Base-by-base conservation (phyloP, 2,113 vertebrate genomes). In the Anthoscopus minutus region DNA sequence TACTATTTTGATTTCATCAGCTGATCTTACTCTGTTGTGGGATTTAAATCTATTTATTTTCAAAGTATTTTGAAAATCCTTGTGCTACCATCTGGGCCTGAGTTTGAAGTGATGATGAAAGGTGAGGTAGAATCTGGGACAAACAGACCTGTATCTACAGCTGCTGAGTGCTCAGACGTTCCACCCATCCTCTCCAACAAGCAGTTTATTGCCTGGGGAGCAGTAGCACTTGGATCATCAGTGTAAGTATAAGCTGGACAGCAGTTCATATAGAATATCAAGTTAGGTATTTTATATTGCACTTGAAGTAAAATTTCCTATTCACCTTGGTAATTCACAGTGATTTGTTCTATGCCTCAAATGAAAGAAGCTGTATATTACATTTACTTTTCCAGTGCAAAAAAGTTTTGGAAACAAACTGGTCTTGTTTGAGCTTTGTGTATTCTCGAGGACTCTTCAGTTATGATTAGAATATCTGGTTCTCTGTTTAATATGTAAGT, bases 171-270 rank as follows among this genome's bases (percentile, higher is more conserved):
- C 57, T 90, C 96, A 81, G 98, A 98, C 56, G 93, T 98, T 78
- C 98, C 99, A 13, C 98, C 98, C 3, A 98, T 99, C 91, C 99
- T 99, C 20, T 99, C 99, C 83, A 99, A 99, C 96, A 99, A 99
- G 92, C 99, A 99, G 54, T 99, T 99, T 51, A 85, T 99, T 89
- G 96, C 98, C 21, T 99, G 99, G 99, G 99, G 99, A 96, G 99
- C 99, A 27, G 98, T 99, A 60, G 96, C 98, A 24, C 95, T 99
- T 31, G 99, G 99, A 92, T 97, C 98, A 96, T 98, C 99, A 82
- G 97, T 98, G 99, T 99, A 98, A 98, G 99, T 98, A 97, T 80
- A 51, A 80, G 25, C 1, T 42, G 70, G 57, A 67, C 38, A 35
- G 11, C 25, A 0, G 1, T 72, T 87, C 14, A 18, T 38, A 6